Base-by-base conservation (phyloP, 2,797 vertebrate species). In the Sebastes minor region DNA sequence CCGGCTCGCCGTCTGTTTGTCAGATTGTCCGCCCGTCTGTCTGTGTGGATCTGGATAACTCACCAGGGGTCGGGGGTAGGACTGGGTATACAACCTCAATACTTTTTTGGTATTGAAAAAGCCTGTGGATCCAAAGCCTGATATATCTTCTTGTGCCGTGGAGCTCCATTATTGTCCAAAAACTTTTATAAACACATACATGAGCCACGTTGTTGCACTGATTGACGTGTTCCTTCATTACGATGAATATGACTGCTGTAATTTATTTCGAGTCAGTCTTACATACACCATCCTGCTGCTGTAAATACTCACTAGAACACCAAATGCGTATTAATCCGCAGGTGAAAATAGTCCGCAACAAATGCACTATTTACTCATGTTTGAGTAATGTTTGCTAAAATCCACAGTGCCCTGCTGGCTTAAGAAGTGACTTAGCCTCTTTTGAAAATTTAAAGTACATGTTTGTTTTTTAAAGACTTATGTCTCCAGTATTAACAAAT, bases 1-100 rank as follows among this genome's bases (percentile, higher is more conserved):
- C 78, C 22, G 28, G 76, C 91, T 85, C 63, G 73, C 80, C 87
- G 79, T 81, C 83, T 83, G 84, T 79, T 85, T 81, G 78, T 75
- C 72, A 49, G 76, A 52, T n/a, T 32, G 78, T 73, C 78, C 23
- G n/a, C 6, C 38, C 38, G 62, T 38, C 62, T 23, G 22, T 22
- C 16, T 69, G 63, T 10, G 25, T 46, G 67, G 23, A n/a, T 64
- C 42, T 65, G 20, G 38, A 32, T 49, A 67, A 80, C 65, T 71
- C 67, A 78, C 25, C 28, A 25, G 23, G 30, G 59, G 63, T 59
- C 13, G 4, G 13, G 71, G 38, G 20, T 28, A 25, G 3, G 42
- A 69, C 11, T 16, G 33, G 2, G 22, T 38, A 27, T 28, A n/a
- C 8, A 72, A 63, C 46, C 22, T 67, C n/a, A 35, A 71, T 55